Conservation (phyloP, 2,113 vertebrate species). For the Cromileptes altivelis region DNA sequence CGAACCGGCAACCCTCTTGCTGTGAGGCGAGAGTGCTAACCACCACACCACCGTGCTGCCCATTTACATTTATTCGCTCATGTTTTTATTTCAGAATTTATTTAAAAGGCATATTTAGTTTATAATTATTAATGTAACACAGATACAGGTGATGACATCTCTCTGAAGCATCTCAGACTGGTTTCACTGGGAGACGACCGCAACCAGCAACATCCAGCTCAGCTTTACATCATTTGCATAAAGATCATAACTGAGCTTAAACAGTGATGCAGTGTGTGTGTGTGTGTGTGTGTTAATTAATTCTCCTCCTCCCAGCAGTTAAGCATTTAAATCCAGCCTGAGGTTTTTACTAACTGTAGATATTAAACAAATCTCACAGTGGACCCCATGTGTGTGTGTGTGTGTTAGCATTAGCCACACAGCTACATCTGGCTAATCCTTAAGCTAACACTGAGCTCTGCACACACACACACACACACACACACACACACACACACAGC, state of each 20-base stretch:
- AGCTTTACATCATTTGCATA: constrained; percentile 26
- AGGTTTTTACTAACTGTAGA: constrained; percentile 52
- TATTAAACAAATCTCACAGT: constrained; percentile 51
- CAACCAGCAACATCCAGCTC: neutral
- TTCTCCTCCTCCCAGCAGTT: constrained; percentile 38
- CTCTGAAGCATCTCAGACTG: neutral
- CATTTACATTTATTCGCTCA: no score
- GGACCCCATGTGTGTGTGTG: constrained; percentile 7
- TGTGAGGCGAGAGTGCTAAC: no score
- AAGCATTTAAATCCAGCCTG: constrained; percentile 56
- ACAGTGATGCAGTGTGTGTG: neutral
- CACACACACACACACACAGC: neutral
- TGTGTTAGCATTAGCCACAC: constrained; percentile 55
- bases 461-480: constrained; percentile 5
- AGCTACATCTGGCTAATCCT: constrained; percentile 66
- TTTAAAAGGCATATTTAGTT: no score
- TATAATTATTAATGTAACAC: no score
- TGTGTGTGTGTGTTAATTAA: constrained; percentile 52
- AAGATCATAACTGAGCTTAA: constrained; percentile 18
- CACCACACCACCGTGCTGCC: no score
- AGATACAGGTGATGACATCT: no score
- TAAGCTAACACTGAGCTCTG: constrained; percentile 48
- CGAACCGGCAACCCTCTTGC: no score
- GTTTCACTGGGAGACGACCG: constrained; percentile 18
- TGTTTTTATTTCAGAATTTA: no score